phyloP scores from a whole-genome alignment of 1,140 invertebrate genomes.

The Zaprionus lachaisei region DNA sequence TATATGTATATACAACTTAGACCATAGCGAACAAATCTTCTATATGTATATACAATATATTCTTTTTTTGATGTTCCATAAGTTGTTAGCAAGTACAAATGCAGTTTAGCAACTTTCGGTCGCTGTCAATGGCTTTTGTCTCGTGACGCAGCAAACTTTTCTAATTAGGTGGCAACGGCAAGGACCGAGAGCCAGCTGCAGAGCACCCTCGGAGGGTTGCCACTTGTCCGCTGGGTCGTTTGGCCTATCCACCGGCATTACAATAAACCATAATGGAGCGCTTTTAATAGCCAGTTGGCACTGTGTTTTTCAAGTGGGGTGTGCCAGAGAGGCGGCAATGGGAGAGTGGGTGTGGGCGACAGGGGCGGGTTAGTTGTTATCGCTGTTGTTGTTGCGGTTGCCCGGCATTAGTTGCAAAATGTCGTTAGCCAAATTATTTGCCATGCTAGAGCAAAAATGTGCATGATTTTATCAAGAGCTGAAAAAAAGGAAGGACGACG shows the following conservation, averaged over 20 bases:
- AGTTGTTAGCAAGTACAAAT: slow-evolving; percentile 32
- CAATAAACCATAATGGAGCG: slow-evolving; percentile 78
- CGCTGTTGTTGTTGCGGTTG: slow-evolving; percentile 51
- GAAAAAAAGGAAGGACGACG: neutral
- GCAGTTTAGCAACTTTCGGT: slow-evolving; percentile 61
- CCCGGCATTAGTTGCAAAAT: slow-evolving; percentile 77
- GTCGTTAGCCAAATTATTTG: slow-evolving; percentile 82
- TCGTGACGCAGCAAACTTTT: slow-evolving; percentile 76
- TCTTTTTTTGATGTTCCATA: slow-evolving; percentile 1
- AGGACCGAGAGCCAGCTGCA: slow-evolving; percentile 20
- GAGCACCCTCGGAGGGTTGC: slow-evolving; percentile 15
- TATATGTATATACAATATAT: neutral
- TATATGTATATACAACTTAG: neutral
- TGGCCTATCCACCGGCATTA: slow-evolving; percentile 76
- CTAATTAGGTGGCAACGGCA: slow-evolving; percentile 78
- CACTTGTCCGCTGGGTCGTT: slow-evolving; percentile 55
- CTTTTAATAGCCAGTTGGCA: slow-evolving; percentile 76
- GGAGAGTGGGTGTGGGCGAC: slow-evolving; percentile 5
- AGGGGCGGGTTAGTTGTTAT: slow-evolving; percentile 75
- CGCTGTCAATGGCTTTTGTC: slow-evolving; percentile 81
- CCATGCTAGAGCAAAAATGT: slow-evolving; percentile 77
- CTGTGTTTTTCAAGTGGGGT: slow-evolving; percentile 52
- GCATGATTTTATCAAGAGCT: slow-evolving; percentile 69
- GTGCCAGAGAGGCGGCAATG: neutral
- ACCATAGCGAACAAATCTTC: neutral